Conservation (phyloP, 1,140 invertebrate genomes). For the Euglossa dilemma region DNA sequence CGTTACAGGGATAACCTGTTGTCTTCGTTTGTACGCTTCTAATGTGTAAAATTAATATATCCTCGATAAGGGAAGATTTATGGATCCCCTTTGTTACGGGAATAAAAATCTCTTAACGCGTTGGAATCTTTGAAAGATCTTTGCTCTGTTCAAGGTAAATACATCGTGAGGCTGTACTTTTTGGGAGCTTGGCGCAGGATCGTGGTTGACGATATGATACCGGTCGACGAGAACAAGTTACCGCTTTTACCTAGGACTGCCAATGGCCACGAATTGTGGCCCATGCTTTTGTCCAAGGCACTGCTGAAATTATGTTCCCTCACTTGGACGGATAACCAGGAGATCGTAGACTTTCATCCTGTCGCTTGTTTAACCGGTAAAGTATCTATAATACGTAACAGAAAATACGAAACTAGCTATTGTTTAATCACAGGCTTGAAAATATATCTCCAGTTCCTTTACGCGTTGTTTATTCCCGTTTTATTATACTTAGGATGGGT, state of each 20-base stretch:
- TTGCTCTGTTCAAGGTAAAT: conserved; percentile 62
- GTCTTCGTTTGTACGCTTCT: not conserved
- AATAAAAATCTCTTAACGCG: too few relatives aligned
- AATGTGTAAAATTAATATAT: not conserved
- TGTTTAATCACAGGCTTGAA: too few relatives aligned
- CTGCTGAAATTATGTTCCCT: conserved; percentile 63
- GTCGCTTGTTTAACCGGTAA: conserved; percentile 68
- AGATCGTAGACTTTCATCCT: conserved; percentile 64
- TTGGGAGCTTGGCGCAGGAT: conserved; percentile 71
- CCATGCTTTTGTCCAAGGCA: conserved; percentile 70
- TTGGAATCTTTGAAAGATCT: not conserved
- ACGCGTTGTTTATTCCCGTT: not conserved
- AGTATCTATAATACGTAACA: not conserved
- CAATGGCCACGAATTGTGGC: conserved; percentile 69
- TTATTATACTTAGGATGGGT: conserved; percentile 62
- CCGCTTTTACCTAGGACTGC: conserved; percentile 64
- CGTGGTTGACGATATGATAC: conserved; percentile 67
- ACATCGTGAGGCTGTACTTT: conserved; percentile 66
- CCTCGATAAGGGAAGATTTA: too few relatives aligned
- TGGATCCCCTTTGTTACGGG: too few relatives aligned
- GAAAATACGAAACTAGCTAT: not conserved
- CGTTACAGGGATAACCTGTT: not conserved
- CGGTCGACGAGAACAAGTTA: conserved; percentile 57
- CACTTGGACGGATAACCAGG: conserved; percentile 53
- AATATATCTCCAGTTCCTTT: not conserved